Conservation (phyloP, 2,888 invertebrate species). For the Aphidius colemani region DNA sequence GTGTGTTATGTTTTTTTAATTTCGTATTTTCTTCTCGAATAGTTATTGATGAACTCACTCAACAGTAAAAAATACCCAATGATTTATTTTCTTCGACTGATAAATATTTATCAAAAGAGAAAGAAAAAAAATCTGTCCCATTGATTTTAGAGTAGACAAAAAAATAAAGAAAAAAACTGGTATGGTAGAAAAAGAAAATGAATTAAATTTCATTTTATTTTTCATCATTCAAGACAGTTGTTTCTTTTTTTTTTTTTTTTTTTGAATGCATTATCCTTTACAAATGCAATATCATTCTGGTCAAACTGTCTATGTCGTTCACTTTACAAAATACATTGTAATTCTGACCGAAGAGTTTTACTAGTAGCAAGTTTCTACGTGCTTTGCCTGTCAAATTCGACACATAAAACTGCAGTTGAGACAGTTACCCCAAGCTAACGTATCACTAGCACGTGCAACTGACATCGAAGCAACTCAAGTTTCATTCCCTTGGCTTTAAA, state of each 20-base stretch:
- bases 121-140: too few relatives aligned
- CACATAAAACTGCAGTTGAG: slow-evolving; percentile 57
- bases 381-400: slow-evolving; percentile 58
- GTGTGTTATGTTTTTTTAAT: too few relatives aligned
- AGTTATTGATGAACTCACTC: too few relatives aligned
- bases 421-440: slow-evolving; percentile 56
- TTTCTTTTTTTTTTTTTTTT: slow-evolving; percentile 4
- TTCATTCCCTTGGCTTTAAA: slow-evolving; percentile 22
- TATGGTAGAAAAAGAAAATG: too few relatives aligned
- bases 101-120: too few relatives aligned
- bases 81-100: too few relatives aligned
- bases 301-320: slow-evolving; percentile 31
- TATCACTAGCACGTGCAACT: slow-evolving; percentile 58
- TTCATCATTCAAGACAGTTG: neutral
- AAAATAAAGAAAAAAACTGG: too few relatives aligned
- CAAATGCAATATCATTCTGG: slow-evolving; percentile 25
- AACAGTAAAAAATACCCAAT: too few relatives aligned
- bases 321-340: slow-evolving; percentile 52
- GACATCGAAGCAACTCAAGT: slow-evolving; percentile 33
- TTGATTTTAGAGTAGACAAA: too few relatives aligned
- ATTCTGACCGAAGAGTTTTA: slow-evolving; percentile 57
- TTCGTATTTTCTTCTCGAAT: too few relatives aligned
- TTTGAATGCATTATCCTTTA: slow-evolving; percentile 17
- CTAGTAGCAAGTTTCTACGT: slow-evolving; percentile 58
- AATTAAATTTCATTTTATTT: slow-evolving; percentile 4